phyloP scores from a whole-genome alignment of 1,140 invertebrate genomes.

The Cataglyphis hispanica region DNA sequence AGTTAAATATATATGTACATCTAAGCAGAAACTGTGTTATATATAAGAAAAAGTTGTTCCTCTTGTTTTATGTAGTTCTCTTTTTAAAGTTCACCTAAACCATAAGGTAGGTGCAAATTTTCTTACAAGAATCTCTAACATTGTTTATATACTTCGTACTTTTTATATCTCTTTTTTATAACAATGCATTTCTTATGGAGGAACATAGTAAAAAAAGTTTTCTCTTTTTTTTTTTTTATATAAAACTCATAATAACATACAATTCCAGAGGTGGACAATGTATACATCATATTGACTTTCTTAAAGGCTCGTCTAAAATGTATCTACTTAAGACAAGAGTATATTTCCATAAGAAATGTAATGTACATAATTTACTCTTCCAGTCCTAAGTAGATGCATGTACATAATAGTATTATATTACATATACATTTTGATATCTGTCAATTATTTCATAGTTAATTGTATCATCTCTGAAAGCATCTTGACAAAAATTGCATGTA shows the following conservation, averaged over 20 bases:
- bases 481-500: constrained; percentile 54
- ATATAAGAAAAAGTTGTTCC: constrained; percentile 60
- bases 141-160: constrained; percentile 67
- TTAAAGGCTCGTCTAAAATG: constrained; percentile 71
- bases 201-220: constrained; percentile 73
- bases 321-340: constrained; percentile 84
- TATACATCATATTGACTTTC: constrained; percentile 38
- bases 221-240: neutral
- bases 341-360: constrained; percentile 85
- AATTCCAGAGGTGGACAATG: constrained; percentile 83
- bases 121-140: constrained; percentile 77
- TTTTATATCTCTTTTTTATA: constrained; percentile 68
- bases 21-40: constrained; percentile 67
- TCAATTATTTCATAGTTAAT: constrained; percentile 32
- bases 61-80: constrained; percentile 70
- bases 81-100: constrained; percentile 71
- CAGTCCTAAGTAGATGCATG: constrained; percentile 85
- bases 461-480: constrained; percentile 9
- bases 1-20: constrained; percentile 49
- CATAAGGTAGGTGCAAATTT: constrained; percentile 83
- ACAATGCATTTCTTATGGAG: constrained; percentile 86
- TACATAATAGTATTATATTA: constrained; percentile 58
- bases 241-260: constrained; percentile 64
- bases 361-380: constrained; percentile 77
- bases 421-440: constrained; percentile 18